These are phyloP conservation scores for Apeltes quadracus DNA, from an alignment of 2,113 vertebrate genomes.

Conservation along the genomic window DNA sequence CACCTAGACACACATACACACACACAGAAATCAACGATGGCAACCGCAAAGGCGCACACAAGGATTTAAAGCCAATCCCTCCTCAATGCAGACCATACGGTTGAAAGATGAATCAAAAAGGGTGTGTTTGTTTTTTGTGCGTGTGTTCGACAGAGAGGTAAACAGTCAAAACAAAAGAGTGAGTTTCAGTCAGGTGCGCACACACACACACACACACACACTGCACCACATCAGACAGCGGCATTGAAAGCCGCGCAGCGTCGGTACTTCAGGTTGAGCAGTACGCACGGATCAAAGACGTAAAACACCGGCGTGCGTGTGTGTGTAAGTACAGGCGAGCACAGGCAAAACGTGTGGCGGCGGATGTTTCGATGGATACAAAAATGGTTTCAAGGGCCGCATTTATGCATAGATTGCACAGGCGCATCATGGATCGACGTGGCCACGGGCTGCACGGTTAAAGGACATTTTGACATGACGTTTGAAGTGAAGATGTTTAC, in stretches of 20 bases:
- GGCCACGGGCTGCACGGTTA: not conserved
- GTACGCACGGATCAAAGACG: slow-evolving; percentile 44
- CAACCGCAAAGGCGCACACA: slow-evolving; percentile 12
- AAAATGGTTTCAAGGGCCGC: not conserved
- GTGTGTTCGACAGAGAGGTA: slow-evolving; percentile 21
- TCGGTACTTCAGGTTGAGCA: slow-evolving; percentile 24
- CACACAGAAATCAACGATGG: slow-evolving; percentile 25
- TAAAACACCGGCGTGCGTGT: slow-evolving; percentile 16
- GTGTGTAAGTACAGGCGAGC: not conserved
- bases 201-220: slow-evolving; percentile 7
- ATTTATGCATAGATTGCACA: not conserved
- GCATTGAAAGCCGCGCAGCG: slow-evolving; percentile 8
- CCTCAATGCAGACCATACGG: slow-evolving; percentile 18
- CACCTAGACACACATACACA: slow-evolving; percentile 82
- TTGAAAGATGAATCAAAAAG: slow-evolving; percentile 29
- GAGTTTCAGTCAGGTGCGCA: slow-evolving; percentile 55
- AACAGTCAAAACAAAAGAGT: slow-evolving; percentile 60
- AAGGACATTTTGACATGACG: not conserved
- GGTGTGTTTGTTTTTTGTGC: not conserved
- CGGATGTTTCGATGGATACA: slow-evolving; percentile 5
- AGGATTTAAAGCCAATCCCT: slow-evolving; percentile 10
- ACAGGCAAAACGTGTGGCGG: slow-evolving; percentile 29
- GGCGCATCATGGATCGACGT: not conserved
- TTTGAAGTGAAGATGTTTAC: not conserved
- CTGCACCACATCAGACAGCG: slow-evolving; percentile 61